These are phyloP conservation scores for Saturnia pavonia DNA, from an alignment of 2,888 invertebrate species.

Conservation along the genomic window DNA sequence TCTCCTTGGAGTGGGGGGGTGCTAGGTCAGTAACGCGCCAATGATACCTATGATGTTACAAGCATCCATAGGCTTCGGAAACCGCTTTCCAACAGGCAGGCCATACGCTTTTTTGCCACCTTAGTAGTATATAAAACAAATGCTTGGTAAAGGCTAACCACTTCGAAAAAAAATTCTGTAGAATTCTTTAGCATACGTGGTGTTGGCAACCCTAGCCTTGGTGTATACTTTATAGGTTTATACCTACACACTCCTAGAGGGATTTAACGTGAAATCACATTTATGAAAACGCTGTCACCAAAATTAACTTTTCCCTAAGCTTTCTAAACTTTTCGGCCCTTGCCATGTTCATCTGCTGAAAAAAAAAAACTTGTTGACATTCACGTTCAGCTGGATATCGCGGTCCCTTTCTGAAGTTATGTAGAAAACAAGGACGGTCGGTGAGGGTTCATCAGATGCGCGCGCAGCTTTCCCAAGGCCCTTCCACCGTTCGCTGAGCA, in stretches of 20 bases:
- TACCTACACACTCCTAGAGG: neutral
- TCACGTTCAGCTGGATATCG: slow-evolving; percentile 30
- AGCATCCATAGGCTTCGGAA: no score
- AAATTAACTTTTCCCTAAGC: slow-evolving; percentile 37
- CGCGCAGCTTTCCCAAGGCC: slow-evolving; percentile 46
- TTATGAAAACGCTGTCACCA: slow-evolving; percentile 22
- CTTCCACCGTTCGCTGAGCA: slow-evolving; percentile 26
- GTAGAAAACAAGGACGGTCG: slow-evolving; percentile 29
- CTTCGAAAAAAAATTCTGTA: neutral
- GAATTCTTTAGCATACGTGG: no score
- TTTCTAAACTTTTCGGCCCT: slow-evolving; percentile 36
- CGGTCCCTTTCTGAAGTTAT: slow-evolving; percentile 30
- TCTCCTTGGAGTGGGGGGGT: no score
- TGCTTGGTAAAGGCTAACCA: neutral
- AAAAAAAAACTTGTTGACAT: slow-evolving; percentile 49
- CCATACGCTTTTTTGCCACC: no score
- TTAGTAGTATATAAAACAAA: no score
- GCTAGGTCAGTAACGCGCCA: no score
- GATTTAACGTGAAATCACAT: neutral
- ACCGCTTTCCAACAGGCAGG: no score
- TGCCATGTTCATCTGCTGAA: slow-evolving; percentile 43
- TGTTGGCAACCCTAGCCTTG: no score
- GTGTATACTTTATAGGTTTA: no score
- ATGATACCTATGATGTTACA: no score
- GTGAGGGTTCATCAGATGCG: slow-evolving; percentile 40